phyloP scores from a whole-genome alignment of 2,888 invertebrate species.

The Agrochola circellaris region DNA sequence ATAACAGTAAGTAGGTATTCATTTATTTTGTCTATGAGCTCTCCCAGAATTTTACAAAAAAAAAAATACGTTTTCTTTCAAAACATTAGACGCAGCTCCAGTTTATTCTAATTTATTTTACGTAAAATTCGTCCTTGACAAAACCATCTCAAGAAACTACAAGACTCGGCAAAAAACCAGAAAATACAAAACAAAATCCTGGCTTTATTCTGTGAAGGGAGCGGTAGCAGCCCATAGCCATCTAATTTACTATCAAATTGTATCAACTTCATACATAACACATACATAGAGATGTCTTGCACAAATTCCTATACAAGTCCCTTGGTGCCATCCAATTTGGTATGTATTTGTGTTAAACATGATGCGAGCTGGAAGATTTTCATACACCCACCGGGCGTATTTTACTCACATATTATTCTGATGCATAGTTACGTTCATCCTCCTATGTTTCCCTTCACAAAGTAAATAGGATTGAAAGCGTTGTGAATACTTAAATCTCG shows the following conservation, averaged over 20 bases:
- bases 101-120: neutral
- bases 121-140: neutral
- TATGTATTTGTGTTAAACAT: conserved; percentile 51
- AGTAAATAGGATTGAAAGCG: conserved; percentile 34
- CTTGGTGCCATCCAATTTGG: conserved; percentile 34
- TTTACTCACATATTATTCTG: conserved; percentile 21
- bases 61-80: neutral
- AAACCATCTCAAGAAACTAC: neutral
- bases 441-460: neutral
- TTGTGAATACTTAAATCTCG: conserved; percentile 38
- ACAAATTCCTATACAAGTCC: conserved; percentile 36
- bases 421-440: conserved; percentile 25
- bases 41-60: no score
- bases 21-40: no score
- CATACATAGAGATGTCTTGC: conserved; percentile 14
- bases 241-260: conserved; percentile 37
- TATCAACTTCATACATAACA: conserved; percentile 46
- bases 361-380: conserved; percentile 26
- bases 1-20: no score
- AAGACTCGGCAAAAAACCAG: neutral
- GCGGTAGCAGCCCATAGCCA: neutral
- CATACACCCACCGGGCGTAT: neutral
- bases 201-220: neutral
- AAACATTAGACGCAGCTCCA: neutral
- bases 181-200: conserved; percentile 18